phyloP scores from a whole-genome alignment of 2,113 vertebrate species.

The Mormoops blainvillei region DNA sequence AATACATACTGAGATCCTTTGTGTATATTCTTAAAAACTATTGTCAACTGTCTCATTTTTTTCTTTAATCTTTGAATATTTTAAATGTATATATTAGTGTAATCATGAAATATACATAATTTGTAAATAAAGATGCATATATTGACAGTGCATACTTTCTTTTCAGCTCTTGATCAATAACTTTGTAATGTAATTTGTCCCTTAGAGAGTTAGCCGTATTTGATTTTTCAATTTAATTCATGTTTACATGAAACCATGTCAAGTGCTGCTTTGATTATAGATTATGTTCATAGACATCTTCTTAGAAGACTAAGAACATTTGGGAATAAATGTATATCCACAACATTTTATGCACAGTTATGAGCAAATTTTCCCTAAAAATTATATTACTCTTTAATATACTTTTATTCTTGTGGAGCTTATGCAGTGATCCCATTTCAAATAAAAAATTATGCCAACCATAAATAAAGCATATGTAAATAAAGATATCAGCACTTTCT shows the following conservation, averaged over 20 bases:
- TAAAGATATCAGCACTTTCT: neutral
- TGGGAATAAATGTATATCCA: neutral
- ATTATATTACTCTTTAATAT: neutral
- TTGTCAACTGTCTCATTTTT: neutral
- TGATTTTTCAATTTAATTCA: neutral
- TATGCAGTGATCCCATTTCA: neutral
- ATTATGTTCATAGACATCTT: neutral
- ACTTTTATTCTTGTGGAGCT: neutral
- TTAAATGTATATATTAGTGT: neutral
- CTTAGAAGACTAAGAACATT: neutral
- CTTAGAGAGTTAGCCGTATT: neutral
- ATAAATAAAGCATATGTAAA: neutral
- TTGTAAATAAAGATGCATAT: neutral
- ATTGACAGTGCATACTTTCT: neutral
- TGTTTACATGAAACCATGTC: neutral
- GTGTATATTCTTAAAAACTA: neutral
- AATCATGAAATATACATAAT: neutral
- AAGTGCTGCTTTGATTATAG: neutral
- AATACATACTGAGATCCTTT: neutral
- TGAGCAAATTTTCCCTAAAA: neutral
- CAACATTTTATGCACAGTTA: neutral
- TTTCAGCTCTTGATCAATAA: neutral
- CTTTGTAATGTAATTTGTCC: neutral
- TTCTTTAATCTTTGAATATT: neutral
- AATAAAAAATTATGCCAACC: neutral